Evolutionary conservation across 2,113 vertebrate genomes (phyloP).

Genomic region (Calonectris borealis): DNA sequence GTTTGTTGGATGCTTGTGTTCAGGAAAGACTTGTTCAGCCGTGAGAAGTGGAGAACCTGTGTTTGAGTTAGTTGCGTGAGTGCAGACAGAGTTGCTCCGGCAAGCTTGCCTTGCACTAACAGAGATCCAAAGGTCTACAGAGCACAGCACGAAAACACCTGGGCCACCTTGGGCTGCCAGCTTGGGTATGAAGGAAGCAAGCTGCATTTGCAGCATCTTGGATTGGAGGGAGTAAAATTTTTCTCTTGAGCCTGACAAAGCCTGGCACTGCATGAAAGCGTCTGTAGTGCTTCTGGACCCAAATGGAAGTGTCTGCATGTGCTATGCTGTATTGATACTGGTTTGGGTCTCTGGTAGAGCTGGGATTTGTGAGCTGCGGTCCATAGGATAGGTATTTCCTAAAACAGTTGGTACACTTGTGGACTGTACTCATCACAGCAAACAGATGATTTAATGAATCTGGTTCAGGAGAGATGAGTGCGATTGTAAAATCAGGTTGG

Average conservation of each 20-base stretch:
- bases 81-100: background rate
- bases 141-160: background rate
- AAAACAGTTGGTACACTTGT: background rate
- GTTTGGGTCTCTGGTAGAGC: background rate
- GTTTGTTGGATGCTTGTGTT: background rate
- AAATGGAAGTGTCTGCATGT: background rate
- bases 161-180: background rate
- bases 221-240: background rate
- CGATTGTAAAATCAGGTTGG: background rate
- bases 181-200: background rate
- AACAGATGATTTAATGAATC: background rate
- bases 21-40: background rate
- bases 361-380: background rate
- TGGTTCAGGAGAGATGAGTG: background rate
- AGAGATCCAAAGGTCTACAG: background rate
- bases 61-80: background rate
- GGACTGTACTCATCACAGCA: background rate
- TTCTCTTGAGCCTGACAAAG: background rate
- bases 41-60: background rate
- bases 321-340: background rate
- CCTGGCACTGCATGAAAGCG: background rate
- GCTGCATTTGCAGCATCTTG: background rate
- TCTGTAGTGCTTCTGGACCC: background rate
- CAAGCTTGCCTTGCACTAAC: background rate
- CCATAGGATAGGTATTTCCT: background rate